phyloP scores from a whole-genome alignment of 1,140 invertebrate genomes.

The Protaetia brevitarsis region DNA sequence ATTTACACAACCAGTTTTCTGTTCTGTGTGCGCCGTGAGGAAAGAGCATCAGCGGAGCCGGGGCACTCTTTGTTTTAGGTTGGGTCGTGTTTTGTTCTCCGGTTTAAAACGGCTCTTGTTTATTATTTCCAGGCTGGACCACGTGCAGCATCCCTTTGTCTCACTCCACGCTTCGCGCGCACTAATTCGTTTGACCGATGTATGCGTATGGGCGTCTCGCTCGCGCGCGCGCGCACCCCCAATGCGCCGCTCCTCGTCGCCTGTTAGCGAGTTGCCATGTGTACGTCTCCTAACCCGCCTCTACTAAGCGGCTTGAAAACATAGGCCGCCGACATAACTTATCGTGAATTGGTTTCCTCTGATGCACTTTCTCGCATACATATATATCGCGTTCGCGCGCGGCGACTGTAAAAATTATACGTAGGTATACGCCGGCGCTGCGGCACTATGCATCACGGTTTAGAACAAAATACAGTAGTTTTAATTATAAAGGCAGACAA shows the following conservation, averaged over 20 bases:
- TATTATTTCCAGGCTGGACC: slow-evolving; percentile 39
- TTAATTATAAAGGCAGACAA: slow-evolving; percentile 1
- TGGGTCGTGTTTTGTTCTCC: slow-evolving; percentile 40
- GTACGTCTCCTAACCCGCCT: slow-evolving; percentile 24
- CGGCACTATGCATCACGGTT: not conserved
- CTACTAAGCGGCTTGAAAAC: slow-evolving; percentile 39
- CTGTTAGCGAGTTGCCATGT: slow-evolving; percentile 36
- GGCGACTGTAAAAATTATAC: not conserved
- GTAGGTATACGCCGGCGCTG: not conserved
- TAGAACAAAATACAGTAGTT: not conserved
- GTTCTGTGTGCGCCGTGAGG: slow-evolving; percentile 25
- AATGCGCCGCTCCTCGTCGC: slow-evolving; percentile 24
- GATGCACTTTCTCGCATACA: not conserved
- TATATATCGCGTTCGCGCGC: not conserved
- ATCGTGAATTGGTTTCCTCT: slow-evolving; percentile 33
- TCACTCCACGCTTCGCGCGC: slow-evolving; percentile 20
- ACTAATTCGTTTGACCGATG: slow-evolving; percentile 19
- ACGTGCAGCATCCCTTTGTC: slow-evolving; percentile 23
- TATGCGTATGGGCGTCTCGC: not conserved
- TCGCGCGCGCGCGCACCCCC: not conserved
- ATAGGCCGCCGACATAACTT: slow-evolving; percentile 35
- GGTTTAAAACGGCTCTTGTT: slow-evolving; percentile 43
- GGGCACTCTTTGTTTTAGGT: slow-evolving; percentile 44
- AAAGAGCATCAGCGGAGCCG: slow-evolving; percentile 13
- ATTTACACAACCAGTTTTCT: slow-evolving; percentile 46